Conservation (phyloP, 2,113 vertebrate genomes). For the Oncorhynchus gorbuscha region DNA sequence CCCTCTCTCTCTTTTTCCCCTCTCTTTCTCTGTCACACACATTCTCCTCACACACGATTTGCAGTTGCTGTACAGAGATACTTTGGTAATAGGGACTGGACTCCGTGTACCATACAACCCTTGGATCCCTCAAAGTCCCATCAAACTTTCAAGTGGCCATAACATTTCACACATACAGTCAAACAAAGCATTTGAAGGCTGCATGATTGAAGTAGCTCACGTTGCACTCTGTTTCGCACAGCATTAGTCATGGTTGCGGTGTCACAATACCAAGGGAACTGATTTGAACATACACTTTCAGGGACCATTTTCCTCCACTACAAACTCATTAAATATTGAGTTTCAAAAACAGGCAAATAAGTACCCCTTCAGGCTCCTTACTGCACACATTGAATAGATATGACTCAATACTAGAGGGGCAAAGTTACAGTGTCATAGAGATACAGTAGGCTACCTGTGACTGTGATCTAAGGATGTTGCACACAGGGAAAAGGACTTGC, state of each 20-base stretch:
- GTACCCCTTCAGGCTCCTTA: slow-evolving; percentile 26
- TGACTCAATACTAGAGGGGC: slow-evolving; percentile 8
- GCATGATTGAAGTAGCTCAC: slow-evolving; percentile 56
- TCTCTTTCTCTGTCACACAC: not conserved
- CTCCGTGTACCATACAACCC: not conserved
- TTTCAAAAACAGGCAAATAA: slow-evolving; percentile 26
- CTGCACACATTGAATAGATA: slow-evolving; percentile 15
- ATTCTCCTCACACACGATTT: not conserved
- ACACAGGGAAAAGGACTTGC: slow-evolving; percentile 23
- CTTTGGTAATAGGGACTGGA: not conserved
- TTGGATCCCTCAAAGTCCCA: not conserved
- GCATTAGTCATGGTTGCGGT: slow-evolving; percentile 72
- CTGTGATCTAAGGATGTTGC: not conserved
- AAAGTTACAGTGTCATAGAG: not conserved
- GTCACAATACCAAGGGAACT: slow-evolving; percentile 54
- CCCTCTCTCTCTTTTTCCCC: not conserved
- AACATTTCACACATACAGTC: not conserved
- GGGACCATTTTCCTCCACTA: slow-evolving; percentile 58
- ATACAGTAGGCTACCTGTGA: not conserved
- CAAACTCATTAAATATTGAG: slow-evolving; percentile 24
- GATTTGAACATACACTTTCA: slow-evolving; percentile 42
- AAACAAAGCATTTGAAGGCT: slow-evolving; percentile 21
- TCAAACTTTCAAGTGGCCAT: slow-evolving; percentile 3
- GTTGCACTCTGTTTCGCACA: slow-evolving; percentile 66
- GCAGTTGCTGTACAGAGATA: not conserved